A percentile compares a stretch with the other conserved stretches of the same genome.
Conservation (phyloP, 2,113 vertebrate species). For the Catharus fuscescens region DNA sequence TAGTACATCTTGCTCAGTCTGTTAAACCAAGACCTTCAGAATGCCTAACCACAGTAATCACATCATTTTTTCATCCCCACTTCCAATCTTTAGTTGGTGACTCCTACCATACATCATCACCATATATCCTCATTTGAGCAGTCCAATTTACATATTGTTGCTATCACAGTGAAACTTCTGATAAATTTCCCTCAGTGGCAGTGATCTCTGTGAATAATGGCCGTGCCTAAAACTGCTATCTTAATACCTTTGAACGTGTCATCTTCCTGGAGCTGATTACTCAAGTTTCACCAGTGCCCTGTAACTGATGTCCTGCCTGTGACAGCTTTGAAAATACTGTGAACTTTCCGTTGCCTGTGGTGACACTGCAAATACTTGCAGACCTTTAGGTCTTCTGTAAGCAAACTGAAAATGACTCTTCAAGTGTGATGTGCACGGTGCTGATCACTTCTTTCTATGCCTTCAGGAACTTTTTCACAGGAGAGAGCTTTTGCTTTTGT, state of each 20-base stretch:
- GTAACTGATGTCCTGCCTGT: neutral
- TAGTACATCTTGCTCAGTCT: neutral
- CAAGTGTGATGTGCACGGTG: neutral
- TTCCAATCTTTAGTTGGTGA: neutral
- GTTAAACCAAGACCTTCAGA: slow-evolving; percentile 7
- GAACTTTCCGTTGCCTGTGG: neutral
- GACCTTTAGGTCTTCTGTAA: neutral
- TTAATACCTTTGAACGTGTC: neutral
- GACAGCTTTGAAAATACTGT: neutral
- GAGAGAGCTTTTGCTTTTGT: neutral
- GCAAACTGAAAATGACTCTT: neutral
- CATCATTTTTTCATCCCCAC: neutral
- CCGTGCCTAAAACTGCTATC: neutral
- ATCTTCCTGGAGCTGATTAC: neutral
- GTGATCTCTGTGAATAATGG: neutral
- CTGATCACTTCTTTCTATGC: neutral
- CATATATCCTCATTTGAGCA: neutral
- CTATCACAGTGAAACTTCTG: neutral
- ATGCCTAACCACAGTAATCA: neutral
- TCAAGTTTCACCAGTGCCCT: neutral
- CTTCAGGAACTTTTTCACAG: neutral
- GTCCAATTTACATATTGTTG: neutral
- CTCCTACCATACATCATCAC: neutral
- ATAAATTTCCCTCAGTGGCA: neutral
- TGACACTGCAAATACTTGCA: neutral